Evolutionary conservation across 1,140 invertebrate species (phyloP), one percentile per base, ranked within the genome.

Genomic region (Coboldia fuscipes): DNA sequence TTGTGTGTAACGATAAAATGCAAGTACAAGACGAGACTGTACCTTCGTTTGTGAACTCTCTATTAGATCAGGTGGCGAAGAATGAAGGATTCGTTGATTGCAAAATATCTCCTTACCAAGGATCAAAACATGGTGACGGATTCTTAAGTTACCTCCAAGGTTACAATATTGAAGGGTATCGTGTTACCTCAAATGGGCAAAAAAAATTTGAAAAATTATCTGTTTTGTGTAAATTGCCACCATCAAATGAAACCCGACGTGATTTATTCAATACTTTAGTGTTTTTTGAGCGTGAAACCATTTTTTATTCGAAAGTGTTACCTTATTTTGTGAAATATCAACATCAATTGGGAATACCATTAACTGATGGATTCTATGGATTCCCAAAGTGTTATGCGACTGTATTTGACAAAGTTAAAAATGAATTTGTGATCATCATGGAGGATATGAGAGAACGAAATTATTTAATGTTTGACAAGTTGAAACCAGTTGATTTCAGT

Each of bases 401-500:
- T 13, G 15, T 15, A 12, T 12, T 18, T 12, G 29, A 30, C 13
- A 3, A 16, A 4, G 49, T 58, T 28, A 44, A 54, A 19, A 38
- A 44, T 6, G 39, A 60, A 26, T 61, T 65, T 46, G 45, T 58
- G 15, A 56, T 67, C 8, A 43, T 68, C 17, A 44, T 71, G 34
- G 58, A 68, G 43, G 65, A 72, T 46, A 42, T 72, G 12, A 45
- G 49, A 29, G 26, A 40, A 2, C 22, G 37, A 6, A 57, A 58
- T 1, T 70, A 54, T 38, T 21, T 30, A 10, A 48, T 69, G 39
- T 46, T 55, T 27, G 48, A 66, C 38, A 52, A 60, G 29, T 52
- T 54, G 4, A 38, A 44, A 12, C 45, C 58, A 3, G 39, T 69
- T 3, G 46, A 56, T 5, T 34, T 53, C 14, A 49, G 59, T 2